Base-by-base conservation (phyloP, 2,888 invertebrate genomes). In the Amiota minor region DNA sequence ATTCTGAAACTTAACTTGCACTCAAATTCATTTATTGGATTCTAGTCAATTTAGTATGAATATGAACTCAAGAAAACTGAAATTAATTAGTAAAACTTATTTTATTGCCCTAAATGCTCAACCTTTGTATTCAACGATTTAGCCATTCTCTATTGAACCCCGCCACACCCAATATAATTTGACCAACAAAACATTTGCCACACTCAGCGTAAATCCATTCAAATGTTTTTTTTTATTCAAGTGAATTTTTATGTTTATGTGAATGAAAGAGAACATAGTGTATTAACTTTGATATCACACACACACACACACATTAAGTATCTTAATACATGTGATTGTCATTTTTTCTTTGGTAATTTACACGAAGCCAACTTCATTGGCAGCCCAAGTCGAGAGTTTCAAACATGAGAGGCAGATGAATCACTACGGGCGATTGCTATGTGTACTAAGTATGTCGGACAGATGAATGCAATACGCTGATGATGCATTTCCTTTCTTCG, bases 401-500 rank as follows among this genome's bases (percentile, higher is more conserved):
- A 14, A 9, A 61, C 12, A 23, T 20, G 23, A 61, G 18, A 18
- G 23, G 23, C 3, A 61, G 61, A 10, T 3, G 61, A 9, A 18
- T 12, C 9, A 18, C 12, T 20, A 18, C 9, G 45, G 45, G 62
- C 45, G 9, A 62, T 23, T 14, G 9, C 14, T 23, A 11, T 20
- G 12, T 23, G 35, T 35, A 61, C n/a, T 11, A 23, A 62, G 1
- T 62, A 55, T 46, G 35, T 45, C 64, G 14, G 10, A 9, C n/a
- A 69, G 77, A 74, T 80, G 74, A 84, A 81, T 81, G 82, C 82
- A 86, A 86, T 50, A 81, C 80, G 85, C 86, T 85, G 85, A 85
- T 80, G 79, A 62, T 86, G 85, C 85, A 86, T 71, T 86, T 85
- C 83, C 84, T 80, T 85, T 85, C 82, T 68, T 65, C 16, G 20